Evolutionary conservation across 2,888 invertebrate genomes (phyloP).

Genomic region (Drosophila limbata): DNA sequence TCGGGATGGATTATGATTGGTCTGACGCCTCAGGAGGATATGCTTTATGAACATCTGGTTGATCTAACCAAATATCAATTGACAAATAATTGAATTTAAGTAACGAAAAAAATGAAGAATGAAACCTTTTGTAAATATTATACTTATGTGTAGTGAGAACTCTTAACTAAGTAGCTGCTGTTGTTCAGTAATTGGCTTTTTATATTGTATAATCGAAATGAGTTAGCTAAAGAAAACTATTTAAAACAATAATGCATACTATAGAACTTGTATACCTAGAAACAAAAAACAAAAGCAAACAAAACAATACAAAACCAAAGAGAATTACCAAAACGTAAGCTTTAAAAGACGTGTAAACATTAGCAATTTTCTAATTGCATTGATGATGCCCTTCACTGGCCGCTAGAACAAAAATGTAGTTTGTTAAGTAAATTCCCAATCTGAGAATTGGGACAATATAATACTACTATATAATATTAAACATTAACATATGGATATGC

Average conservation of each 20-base stretch:
- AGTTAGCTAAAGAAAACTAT: constrained; percentile 47
- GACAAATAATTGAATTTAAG: constrained; percentile 84
- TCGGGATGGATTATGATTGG: constrained; percentile 87
- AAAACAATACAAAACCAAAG: constrained; percentile 12
- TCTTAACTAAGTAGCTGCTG: constrained; percentile 62
- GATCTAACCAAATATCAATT: constrained; percentile 85
- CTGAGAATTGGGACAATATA: constrained; percentile 16
- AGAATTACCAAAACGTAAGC: constrained; percentile 50
- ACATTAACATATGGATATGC: constrained; percentile 22
- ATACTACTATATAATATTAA: constrained; percentile 26
- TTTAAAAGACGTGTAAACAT: constrained; percentile 61
- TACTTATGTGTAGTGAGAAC: constrained; percentile 45
- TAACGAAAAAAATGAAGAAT: constrained; percentile 20
- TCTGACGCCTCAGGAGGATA: constrained; percentile 86
- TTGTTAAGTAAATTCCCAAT: constrained; percentile 32
- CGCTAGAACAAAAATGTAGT: constrained; percentile 75
- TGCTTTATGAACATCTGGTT: constrained; percentile 86
- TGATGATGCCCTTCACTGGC: constrained; percentile 82
- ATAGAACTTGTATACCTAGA: constrained; percentile 46
- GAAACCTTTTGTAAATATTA: constrained; percentile 20
- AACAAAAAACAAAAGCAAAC: constrained; percentile 31
- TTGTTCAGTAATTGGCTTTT: constrained; percentile 74
- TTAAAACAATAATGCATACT: constrained; percentile 48
- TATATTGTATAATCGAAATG: constrained; percentile 70
- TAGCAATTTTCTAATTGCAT: constrained; percentile 48